Conservation (phyloP, 2,888 invertebrate species). For the Melieria crassipennis region DNA sequence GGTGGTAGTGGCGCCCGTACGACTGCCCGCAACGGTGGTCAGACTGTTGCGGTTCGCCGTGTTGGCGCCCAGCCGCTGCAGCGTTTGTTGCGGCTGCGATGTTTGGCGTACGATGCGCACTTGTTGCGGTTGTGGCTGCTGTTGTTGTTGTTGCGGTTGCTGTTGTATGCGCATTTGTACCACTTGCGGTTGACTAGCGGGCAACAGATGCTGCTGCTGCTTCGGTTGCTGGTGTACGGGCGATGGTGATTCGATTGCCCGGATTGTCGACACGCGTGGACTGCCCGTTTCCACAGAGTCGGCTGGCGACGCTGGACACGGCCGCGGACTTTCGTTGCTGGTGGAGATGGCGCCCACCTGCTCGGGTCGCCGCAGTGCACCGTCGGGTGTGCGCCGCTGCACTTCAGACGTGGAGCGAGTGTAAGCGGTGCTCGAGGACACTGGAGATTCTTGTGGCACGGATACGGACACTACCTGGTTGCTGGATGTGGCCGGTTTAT, state of each 20-base stretch:
- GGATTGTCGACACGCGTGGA: slow-evolving; percentile 44
- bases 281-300: slow-evolving; percentile 53
- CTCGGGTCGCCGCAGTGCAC: slow-evolving; percentile 73
- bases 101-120: slow-evolving; percentile 60
- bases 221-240: slow-evolving; percentile 39
- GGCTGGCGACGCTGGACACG: slow-evolving; percentile 72
- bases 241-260: slow-evolving; percentile 42
- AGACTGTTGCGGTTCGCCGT: slow-evolving; percentile 81
- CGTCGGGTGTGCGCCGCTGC: slow-evolving; percentile 44
- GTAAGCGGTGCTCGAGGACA: slow-evolving; percentile 55
- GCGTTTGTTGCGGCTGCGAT: slow-evolving; percentile 52
- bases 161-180: slow-evolving; percentile 57
- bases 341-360: slow-evolving; percentile 88
- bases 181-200: slow-evolving; percentile 18
- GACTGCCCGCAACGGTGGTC: slow-evolving; percentile 77
- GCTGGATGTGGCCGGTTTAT: slow-evolving; percentile 47
- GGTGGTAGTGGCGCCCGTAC: slow-evolving; percentile 65
- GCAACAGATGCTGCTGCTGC: slow-evolving; percentile 37
- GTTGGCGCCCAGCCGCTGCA: slow-evolving; percentile 53
- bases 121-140: slow-evolving; percentile 50
- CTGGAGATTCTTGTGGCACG: slow-evolving; percentile 64
- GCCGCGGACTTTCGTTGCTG: slow-evolving; percentile 79
- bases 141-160: slow-evolving; percentile 53
- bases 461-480: slow-evolving; percentile 63
- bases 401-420: slow-evolving; percentile 48